Percentiles rank a stretch among this genome's conserved stretches.
Conservation (phyloP, 2,113 vertebrate genomes). For the Phaethornis superciliosus region DNA sequence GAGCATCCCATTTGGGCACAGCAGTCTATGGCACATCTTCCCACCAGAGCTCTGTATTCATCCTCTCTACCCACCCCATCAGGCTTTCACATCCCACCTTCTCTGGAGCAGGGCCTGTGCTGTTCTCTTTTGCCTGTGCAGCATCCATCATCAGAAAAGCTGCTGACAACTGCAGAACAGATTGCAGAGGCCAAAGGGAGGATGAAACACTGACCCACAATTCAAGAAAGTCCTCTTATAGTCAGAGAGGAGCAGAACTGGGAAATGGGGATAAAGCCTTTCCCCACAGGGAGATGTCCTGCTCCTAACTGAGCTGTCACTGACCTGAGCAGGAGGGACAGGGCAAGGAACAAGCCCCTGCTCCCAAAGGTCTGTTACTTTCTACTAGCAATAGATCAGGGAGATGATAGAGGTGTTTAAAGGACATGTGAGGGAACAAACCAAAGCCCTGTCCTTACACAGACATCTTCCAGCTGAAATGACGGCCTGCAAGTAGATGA, state of each 20-base stretch:
- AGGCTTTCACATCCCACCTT: not conserved
- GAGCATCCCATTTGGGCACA: rapidly evolving
- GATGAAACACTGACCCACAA: not conserved
- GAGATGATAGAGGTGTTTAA: not conserved
- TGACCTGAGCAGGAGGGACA: not conserved
- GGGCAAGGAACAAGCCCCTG: not conserved
- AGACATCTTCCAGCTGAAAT: not conserved
- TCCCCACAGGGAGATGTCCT: not conserved
- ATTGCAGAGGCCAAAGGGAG: not conserved
- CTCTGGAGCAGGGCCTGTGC: not conserved
- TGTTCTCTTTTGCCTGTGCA: not conserved
- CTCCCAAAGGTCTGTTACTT: not conserved
- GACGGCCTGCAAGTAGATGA: not conserved
- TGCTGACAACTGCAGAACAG: not conserved
- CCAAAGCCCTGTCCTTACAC: not conserved
- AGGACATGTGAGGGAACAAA: not conserved
- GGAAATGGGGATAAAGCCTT: not conserved
- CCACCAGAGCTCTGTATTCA: not conserved
- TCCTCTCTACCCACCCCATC: not conserved
- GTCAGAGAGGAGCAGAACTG: not conserved
- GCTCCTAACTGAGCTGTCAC: not conserved
- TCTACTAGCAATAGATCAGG: not conserved
- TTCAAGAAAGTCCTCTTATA: not conserved
- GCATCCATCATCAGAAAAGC: not conserved
- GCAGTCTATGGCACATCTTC: not conserved